Conservation (phyloP, 2,113 vertebrate genomes). For the Felis catus region F.catus_Fca126_mat1.0 CM031428.1:40418001-40418500, state of each 20-base stretch:
- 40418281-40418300: not conserved
- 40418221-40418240: not conserved
- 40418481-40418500: not conserved
- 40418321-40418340: not conserved
- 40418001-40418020: constrained; percentile 55
- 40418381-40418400: not conserved
- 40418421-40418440: not conserved
- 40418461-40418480: not conserved
- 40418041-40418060: constrained; percentile 97
- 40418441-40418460: not conserved
- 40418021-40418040: constrained; percentile 94
- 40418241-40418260: not conserved
- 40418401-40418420: not conserved
- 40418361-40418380: not conserved
- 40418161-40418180: constrained; percentile 97
- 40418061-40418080: constrained; percentile 97
- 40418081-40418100: constrained; percentile 98
- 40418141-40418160: constrained; percentile 96
- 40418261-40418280: not conserved
- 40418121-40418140: constrained; percentile 96
- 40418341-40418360: not conserved
- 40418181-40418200: constrained; percentile 92
- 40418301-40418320: not conserved
- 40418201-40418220: not conserved
- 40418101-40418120: constrained; percentile 98